A percentile compares a stretch with the other conserved stretches of the same genome.
Conservation (phyloP, 2,797 vertebrate genomes). For the Spheniscus humboldti region DNA sequence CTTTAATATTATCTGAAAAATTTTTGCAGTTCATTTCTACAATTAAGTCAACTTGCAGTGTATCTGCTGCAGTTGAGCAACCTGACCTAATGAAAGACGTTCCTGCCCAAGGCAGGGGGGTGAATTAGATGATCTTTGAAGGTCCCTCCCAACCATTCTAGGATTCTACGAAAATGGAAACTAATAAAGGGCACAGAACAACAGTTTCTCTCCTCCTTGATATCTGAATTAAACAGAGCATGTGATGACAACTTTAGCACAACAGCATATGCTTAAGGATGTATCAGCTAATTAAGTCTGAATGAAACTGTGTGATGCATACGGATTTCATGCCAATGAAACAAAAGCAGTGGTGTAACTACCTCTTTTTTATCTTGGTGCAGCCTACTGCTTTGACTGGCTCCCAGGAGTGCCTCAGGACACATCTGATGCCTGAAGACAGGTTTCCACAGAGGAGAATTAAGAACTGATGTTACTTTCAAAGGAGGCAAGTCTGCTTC, state of each 20-base stretch:
- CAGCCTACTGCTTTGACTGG: neutral
- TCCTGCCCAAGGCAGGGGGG: neutral
- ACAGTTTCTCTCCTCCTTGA: neutral
- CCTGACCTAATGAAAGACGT: neutral
- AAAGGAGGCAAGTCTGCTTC: constrained; percentile 81
- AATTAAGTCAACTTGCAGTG: neutral
- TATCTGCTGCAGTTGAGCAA: neutral
- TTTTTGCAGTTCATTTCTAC: neutral
- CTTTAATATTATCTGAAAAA: neutral
- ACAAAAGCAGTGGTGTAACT: neutral
- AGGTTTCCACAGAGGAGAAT: constrained; percentile 93
- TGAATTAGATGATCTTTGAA: neutral
- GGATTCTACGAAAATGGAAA: neutral
- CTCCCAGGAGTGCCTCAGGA: constrained; percentile 57
- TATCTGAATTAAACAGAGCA: neutral
- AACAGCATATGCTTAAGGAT: neutral
- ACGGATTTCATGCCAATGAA: neutral
- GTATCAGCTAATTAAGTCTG: neutral
- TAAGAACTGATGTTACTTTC: constrained; percentile 86
- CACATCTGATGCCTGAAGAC: constrained; percentile 88
- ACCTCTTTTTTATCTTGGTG: constrained; percentile 67
- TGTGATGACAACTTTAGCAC: neutral
- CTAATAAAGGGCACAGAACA: neutral
- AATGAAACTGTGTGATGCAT: neutral
- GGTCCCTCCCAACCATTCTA: neutral